These are phyloP conservation scores for Eulithis prunata DNA, from an alignment of 2,888 invertebrate species.

Conservation along the genomic window DNA sequence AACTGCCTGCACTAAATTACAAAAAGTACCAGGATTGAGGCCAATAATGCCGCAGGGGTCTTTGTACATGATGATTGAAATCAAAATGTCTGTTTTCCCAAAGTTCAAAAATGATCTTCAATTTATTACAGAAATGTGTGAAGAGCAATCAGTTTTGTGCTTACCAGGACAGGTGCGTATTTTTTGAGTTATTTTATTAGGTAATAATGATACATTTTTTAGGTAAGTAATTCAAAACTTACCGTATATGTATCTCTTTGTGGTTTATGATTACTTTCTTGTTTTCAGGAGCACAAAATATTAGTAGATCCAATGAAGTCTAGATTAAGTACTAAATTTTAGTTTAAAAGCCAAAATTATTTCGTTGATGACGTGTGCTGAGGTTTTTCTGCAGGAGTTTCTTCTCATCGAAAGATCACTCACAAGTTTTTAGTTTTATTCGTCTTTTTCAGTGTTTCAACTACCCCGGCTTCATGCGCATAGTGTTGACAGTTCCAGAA, in stretches of 20 bases:
- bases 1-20: slow-evolving; percentile 88
- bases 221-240: no score
- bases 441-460: slow-evolving; percentile 91
- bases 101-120: slow-evolving; percentile 91
- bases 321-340: no score
- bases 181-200: not conserved
- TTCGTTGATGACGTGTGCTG: slow-evolving; percentile 3
- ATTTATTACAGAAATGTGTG: slow-evolving; percentile 94
- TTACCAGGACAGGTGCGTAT: slow-evolving; percentile 93
- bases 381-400: not conserved
- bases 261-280: no score
- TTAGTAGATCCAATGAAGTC: no score
- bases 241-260: no score
- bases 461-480: slow-evolving; percentile 94
- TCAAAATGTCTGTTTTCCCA: slow-evolving; percentile 91
- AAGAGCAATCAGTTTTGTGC: slow-evolving; percentile 98
- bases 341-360: not conserved
- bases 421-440: slow-evolving; percentile 1
- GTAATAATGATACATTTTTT: no score
- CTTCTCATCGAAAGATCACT: not conserved
- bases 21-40: slow-evolving; percentile 89
- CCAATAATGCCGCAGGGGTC: slow-evolving; percentile 98
- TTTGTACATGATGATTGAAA: slow-evolving; percentile 99
- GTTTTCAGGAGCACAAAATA: no score
- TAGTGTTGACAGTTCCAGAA: slow-evolving; percentile 96